Evolutionary conservation across 2,888 invertebrate species (phyloP).

Genomic region (Drepana falcataria): DNA sequence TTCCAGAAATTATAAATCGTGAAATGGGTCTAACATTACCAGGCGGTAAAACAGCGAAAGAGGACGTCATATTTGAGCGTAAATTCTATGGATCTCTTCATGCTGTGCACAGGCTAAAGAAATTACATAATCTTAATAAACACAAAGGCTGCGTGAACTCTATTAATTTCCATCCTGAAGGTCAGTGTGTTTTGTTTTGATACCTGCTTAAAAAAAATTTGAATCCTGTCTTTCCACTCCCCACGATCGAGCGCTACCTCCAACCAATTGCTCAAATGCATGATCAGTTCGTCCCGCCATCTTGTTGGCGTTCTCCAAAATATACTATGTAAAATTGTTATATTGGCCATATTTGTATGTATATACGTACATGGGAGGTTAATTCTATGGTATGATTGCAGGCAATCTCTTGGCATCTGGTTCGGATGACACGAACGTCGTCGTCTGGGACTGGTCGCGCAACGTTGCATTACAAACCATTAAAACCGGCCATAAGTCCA

Average conservation of each 20-base stretch:
- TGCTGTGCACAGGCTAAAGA: conserved; percentile 88
- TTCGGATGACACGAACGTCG: conserved; percentile 92
- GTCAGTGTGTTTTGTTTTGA: conserved; percentile 42
- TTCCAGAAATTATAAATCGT: conserved; percentile 81
- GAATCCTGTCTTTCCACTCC: too few relatives aligned
- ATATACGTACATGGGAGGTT: not conserved
- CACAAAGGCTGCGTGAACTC: conserved; percentile 96
- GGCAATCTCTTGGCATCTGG: conserved; percentile 90
- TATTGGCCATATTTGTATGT: not conserved
- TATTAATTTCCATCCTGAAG: conserved; percentile 91
- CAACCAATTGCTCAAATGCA: too few relatives aligned
- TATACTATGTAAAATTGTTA: too few relatives aligned
- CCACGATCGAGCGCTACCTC: too few relatives aligned
- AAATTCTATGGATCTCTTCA: conserved; percentile 90
- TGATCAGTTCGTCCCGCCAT: too few relatives aligned
- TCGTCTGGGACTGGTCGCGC: conserved; percentile 94
- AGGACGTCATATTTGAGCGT: conserved; percentile 80
- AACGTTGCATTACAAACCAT: conserved; percentile 82
- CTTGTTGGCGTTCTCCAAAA: too few relatives aligned
- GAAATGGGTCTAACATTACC: conserved; percentile 79
- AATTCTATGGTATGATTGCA: conserved; percentile 19
- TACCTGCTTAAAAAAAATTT: too few relatives aligned
- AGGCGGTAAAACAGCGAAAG: conserved; percentile 60
- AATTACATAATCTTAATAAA: conserved; percentile 85
- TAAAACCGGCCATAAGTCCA: conserved; percentile 89